Conservation (phyloP, 2,113 vertebrate genomes). For the Zapus hudsonius region DNA sequence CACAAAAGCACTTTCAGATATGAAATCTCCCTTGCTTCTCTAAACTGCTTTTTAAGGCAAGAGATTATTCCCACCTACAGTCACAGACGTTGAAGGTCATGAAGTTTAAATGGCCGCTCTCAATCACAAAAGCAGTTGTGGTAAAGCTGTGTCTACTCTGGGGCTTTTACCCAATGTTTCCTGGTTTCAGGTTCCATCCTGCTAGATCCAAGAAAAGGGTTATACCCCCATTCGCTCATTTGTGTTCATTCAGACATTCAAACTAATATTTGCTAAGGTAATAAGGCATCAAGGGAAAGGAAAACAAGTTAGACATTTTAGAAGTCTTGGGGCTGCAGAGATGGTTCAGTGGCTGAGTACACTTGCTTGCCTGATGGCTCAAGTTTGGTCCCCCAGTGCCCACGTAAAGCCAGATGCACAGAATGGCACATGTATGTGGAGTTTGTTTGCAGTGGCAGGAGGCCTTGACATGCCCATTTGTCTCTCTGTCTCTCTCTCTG, state of each 20-base stretch:
- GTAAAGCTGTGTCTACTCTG: neutral
- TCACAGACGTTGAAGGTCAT: constrained; percentile 28
- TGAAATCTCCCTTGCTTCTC: constrained; percentile 39
- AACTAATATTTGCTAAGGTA: neutral
- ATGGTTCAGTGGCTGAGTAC: no score
- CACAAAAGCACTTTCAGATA: constrained; percentile 29
- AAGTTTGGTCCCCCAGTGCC: no score
- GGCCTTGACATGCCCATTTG: no score
- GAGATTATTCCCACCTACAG: constrained; percentile 20
- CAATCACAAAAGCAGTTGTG: neutral
- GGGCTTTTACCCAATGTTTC: constrained; percentile 35
- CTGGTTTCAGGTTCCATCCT: neutral
- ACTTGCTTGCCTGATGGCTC: no score
- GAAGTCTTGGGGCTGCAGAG: neutral
- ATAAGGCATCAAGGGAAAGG: neutral
- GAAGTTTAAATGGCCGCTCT: constrained; percentile 32
- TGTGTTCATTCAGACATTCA: neutral
- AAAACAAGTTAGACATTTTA: neutral
- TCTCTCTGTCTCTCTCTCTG: no score
- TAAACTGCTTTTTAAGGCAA: constrained; percentile 30
- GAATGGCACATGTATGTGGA: no score
- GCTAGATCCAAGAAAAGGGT: neutral
- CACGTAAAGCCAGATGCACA: no score
- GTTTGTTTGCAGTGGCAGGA: no score
- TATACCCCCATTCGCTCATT: neutral